Evolutionary conservation across 2,113 vertebrate genomes (phyloP).

Genomic region (Bubo bubo): DNA sequence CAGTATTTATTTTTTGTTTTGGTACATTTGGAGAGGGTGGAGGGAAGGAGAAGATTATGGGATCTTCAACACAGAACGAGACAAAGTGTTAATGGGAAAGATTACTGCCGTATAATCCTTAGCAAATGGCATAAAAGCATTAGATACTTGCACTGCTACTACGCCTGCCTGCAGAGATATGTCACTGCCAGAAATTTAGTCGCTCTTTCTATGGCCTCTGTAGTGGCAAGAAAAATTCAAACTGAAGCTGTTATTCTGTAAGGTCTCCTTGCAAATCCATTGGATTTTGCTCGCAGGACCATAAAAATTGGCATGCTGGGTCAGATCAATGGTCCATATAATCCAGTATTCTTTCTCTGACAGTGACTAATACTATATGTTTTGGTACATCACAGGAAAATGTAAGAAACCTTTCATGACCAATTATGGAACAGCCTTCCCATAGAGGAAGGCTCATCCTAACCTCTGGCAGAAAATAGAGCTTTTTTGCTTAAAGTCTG

Average conservation of each 20-base stretch:
- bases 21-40: not conserved
- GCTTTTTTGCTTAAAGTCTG: not conserved
- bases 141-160: not conserved
- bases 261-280: constrained; percentile 40
- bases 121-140: not conserved
- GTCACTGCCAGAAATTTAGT: not conserved
- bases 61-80: not conserved
- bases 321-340: constrained; percentile 62
- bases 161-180: not conserved
- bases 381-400: constrained; percentile 45
- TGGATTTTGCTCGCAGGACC: constrained; percentile 52
- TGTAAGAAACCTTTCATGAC: constrained; percentile 43
- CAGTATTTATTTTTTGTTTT: constrained; percentile 13
- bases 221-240: not conserved
- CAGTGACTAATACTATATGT: constrained; percentile 55
- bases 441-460: not conserved
- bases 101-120: constrained; percentile 19
- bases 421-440: constrained; percentile 32
- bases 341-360: constrained; percentile 50
- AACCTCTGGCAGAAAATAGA: constrained; percentile 13
- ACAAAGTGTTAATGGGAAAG: constrained; percentile 8
- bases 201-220: not conserved
- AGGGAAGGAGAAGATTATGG: not conserved
- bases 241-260: constrained; percentile 1
- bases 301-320: constrained; percentile 55